Conservation (phyloP, 2,797 vertebrate species). For the Trichosurus vulpecula region DNA sequence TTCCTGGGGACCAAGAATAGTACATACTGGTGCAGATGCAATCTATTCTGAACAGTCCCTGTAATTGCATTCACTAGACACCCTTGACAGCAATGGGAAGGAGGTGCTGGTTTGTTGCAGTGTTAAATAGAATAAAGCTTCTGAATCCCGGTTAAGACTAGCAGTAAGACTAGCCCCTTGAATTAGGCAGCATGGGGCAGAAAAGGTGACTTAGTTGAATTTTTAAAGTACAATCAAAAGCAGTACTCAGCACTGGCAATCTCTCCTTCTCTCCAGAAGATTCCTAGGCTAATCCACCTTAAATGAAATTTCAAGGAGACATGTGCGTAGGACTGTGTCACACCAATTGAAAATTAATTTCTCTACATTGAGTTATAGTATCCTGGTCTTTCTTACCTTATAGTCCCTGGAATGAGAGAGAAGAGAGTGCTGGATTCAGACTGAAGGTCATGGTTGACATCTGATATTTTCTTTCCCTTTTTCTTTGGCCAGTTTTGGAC, state of each 20-base stretch:
- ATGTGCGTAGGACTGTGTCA: background rate
- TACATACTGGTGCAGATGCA: background rate
- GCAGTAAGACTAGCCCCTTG: constrained; percentile 9
- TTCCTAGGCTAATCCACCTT: constrained; percentile 74
- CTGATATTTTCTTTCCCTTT: background rate
- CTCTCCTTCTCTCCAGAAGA: constrained; percentile 56
- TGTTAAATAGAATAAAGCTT: background rate
- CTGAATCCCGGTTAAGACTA: background rate
- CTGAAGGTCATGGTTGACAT: background rate
- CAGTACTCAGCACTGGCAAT: background rate
- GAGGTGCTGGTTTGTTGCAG: background rate
- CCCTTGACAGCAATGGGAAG: background rate
- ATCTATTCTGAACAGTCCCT: background rate
- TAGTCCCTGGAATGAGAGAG: constrained; percentile 6
- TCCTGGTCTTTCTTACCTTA: background rate
- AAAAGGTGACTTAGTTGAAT: constrained; percentile 12
- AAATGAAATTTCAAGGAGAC: constrained; percentile 79
- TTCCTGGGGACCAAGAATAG: background rate
- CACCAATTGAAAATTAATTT: constrained; percentile 55
- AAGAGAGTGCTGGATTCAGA: background rate
- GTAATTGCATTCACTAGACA: constrained; percentile 18
- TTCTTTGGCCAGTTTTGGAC: background rate
- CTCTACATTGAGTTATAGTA: constrained; percentile 24
- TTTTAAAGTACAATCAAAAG: constrained; percentile 19
- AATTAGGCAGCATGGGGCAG: background rate